Base-by-base conservation (phyloP, 2,113 vertebrate species). In the Chionomys nivalis region DNA sequence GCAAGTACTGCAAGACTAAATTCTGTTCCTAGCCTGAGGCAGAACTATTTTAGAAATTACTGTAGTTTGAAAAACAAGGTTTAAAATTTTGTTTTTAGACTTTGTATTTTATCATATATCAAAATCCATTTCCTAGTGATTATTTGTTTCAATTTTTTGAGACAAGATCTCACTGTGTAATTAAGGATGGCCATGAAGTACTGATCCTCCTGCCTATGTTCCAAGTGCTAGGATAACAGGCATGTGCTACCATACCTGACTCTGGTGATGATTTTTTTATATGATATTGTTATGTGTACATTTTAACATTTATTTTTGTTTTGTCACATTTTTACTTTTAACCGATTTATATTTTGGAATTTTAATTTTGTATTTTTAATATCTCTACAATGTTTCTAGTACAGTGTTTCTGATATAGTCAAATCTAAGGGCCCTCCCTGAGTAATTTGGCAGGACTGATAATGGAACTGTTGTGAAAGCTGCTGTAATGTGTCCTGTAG, bases 401-500 rank as follows among this genome's bases (percentile, higher is more conserved):
- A 36, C 72, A 92, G 65, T 82, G n/a, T 82, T 94, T 94, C 73
- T 94, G 42, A 58, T 83, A 76, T 89, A 77, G 68, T 93, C 55
- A 33, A 36, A 96, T 87, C 10, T 16, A 42, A 19, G 14, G 7
- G 42, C 81, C 83, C 28, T 49, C 73, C 63, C 65, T 68, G 52
- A 87, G 81, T 97, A 70, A 85, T 88, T 78, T 89, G 96, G 95
- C 91, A 97, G 92, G 52, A 52, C 0, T 70, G 75, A 95, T 98
- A 95, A 96, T 97, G 94, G 91, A 95, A 70, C 31, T 93, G 78
- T 96, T 95, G 66, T 97, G 63, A 78, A 89, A 97, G 97, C 97
- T 97, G 88, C 92, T 89, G 49, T 96, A 95, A 94, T 95, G 98
- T 98, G 98, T 98, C 98, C 98, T 97, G 97, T 98, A 66, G 92